Conservation (phyloP, 2,797 vertebrate genomes). For the Parambassis ranga region DNA sequence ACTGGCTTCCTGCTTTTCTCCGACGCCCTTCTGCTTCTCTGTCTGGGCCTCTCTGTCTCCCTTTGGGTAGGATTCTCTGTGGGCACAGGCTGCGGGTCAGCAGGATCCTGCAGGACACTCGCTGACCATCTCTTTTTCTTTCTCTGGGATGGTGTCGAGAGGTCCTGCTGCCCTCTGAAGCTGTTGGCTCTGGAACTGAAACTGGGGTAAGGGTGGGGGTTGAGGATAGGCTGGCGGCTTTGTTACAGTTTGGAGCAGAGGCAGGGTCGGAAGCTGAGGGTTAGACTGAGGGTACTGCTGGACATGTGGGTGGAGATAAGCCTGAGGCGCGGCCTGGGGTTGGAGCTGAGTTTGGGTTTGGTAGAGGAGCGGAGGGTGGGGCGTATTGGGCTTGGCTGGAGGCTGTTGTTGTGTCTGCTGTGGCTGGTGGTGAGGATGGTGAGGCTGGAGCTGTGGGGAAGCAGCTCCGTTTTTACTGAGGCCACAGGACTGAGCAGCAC, state of each 20-base stretch:
- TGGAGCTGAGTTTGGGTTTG: conserved; percentile 43
- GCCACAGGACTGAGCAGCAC: conserved; percentile 89
- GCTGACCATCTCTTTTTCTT: conserved; percentile 75
- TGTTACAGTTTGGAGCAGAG: conserved; percentile 51
- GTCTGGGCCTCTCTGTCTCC: conserved; percentile 39
- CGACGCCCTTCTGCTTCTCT: conserved; percentile 8
- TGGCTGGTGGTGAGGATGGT: conserved; percentile 47
- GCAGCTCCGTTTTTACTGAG: conserved; percentile 86
- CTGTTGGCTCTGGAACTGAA: conserved; percentile 53
- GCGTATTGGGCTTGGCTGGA: conserved; percentile 45
- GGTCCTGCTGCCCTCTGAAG: conserved; percentile 62
- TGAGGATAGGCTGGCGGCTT: conserved; percentile 66
- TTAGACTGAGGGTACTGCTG: conserved; percentile 34
- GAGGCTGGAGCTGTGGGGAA: conserved; percentile 76
- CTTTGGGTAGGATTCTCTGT: conserved; percentile 61
- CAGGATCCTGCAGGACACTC: conserved; percentile 66
- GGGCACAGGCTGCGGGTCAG: conserved; percentile 81
- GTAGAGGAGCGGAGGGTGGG: conserved; percentile 25
- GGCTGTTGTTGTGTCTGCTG: conserved; percentile 52
- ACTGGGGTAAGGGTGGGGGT: conserved; percentile 53
- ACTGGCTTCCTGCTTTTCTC: conserved; percentile 15
- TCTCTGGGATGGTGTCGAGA: conserved; percentile 79
- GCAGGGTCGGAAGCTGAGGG: conserved; percentile 23
- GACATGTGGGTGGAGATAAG: conserved; percentile 33
- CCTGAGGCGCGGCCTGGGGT: conserved; percentile 42